These are phyloP conservation scores for Dermatophagoides farinae DNA, from an alignment of 1,140 invertebrate species.

Conservation along the genomic window DNA sequence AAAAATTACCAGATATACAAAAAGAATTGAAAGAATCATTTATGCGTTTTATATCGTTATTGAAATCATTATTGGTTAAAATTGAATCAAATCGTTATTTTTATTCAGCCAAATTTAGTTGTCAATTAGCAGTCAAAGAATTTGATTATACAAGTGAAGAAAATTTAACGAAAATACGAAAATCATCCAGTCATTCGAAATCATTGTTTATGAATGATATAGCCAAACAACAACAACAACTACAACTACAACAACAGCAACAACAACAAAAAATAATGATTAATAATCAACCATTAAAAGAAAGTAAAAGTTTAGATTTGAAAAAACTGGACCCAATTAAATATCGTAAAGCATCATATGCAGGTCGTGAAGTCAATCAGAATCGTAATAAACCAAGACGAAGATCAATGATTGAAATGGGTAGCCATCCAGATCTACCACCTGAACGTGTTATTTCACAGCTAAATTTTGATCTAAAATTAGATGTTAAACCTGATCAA, in stretches of 20 bases:
- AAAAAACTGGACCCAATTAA: background rate
- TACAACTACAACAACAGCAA: background rate
- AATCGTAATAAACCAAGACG: background rate
- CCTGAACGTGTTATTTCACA: constrained; percentile 29
- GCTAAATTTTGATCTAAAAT: constrained; percentile 42
- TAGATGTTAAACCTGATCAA: constrained; percentile 26
- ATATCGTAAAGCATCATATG: constrained; percentile 8
- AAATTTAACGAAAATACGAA: constrained; percentile 1
- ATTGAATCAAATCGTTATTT: constrained; percentile 2
- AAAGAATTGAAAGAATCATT: constrained; percentile 10
- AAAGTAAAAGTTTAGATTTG: background rate
- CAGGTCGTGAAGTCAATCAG: background rate
- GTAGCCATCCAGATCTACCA: background rate
- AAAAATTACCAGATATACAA: constrained; percentile 11
- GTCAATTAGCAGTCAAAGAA: constrained; percentile 44
- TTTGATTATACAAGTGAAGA: constrained; percentile 31
- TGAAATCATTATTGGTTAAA: constrained; percentile 5
- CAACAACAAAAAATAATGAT: background rate
- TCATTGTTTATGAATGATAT: background rate
- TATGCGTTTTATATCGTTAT: constrained; percentile 9
- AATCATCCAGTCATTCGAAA: background rate
- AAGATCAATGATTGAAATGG: constrained; percentile 9
- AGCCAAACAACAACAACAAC: background rate
- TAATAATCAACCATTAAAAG: background rate
- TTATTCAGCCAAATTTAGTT: constrained; percentile 29